phyloP scores from a whole-genome alignment of 2,797 vertebrate species.

The Notamacropus eugenii region DNA sequence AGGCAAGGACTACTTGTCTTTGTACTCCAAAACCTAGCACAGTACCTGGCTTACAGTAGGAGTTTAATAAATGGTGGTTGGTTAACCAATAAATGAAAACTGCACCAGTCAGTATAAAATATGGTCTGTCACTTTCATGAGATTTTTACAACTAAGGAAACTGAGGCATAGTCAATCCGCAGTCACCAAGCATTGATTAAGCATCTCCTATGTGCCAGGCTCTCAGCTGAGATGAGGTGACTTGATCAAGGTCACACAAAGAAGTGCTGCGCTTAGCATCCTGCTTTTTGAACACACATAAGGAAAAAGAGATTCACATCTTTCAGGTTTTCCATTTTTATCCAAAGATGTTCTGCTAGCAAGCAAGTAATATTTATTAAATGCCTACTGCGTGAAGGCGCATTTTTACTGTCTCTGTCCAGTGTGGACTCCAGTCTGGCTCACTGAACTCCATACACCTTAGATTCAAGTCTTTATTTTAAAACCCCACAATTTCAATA shows the following conservation, averaged over 20 bases:
- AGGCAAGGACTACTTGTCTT: background rate
- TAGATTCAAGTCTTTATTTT: background rate
- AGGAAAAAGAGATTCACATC: background rate
- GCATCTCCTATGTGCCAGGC: background rate
- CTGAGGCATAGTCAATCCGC: background rate
- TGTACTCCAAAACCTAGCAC: background rate
- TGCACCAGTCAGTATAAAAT: background rate
- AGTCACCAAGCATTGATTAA: background rate
- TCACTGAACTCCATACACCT: background rate
- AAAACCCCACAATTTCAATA: background rate
- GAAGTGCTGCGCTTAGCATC: background rate
- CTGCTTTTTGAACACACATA: background rate
- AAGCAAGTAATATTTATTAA: background rate
- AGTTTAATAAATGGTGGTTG: background rate
- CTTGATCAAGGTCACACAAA: background rate
- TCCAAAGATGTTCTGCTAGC: slow-evolving; percentile 25
- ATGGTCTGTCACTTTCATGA: background rate
- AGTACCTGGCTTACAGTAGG: background rate
- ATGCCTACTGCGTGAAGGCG: background rate
- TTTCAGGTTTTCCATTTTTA: slow-evolving; percentile 5
- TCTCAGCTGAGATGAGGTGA: background rate
- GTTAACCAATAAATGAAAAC: background rate
- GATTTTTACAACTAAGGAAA: background rate
- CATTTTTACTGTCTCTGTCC: background rate
- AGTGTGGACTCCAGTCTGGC: background rate